A percentile compares a stretch with the other conserved stretches of the same genome.
Conservation (phyloP, 2,888 invertebrate species). For the Chrysolina oricalcia region DNA sequence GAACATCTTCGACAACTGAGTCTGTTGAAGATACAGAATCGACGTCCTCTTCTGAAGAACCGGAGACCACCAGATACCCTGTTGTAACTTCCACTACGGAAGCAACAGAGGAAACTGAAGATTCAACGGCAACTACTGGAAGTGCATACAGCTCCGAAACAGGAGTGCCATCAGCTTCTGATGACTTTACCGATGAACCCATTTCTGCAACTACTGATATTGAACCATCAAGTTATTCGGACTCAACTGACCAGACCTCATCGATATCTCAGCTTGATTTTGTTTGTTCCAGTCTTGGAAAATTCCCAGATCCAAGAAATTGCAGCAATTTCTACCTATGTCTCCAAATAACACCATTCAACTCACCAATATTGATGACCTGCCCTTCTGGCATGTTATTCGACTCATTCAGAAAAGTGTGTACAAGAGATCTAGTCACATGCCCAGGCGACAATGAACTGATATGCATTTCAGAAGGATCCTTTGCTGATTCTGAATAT, state of each 20-base stretch:
- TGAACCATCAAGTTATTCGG: no score
- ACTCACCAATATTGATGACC: constrained; percentile 57
- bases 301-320: constrained; percentile 60
- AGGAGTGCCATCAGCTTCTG: no score
- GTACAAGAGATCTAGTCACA: constrained; percentile 62
- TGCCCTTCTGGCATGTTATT: constrained; percentile 61
- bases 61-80: no score
- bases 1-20: no score
- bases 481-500: constrained; percentile 72
- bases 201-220: no score
- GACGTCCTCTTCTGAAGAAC: no score
- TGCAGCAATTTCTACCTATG: constrained; percentile 64
- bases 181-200: no score
- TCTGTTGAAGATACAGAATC: no score
- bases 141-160: no score
- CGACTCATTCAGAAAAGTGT: constrained; percentile 58
- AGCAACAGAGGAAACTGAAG: no score
- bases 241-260: background rate
- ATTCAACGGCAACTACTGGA: no score
- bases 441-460: constrained; percentile 61
- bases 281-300: constrained; percentile 58
- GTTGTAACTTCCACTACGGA: no score
- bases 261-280: background rate
- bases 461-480: constrained; percentile 68
- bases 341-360: constrained; percentile 54